Percentiles rank a stretch among this genome's conserved stretches.
Evolutionary conservation across 2,113 vertebrate species (phyloP).

Genomic region (Toxostoma redivivum): DNA sequence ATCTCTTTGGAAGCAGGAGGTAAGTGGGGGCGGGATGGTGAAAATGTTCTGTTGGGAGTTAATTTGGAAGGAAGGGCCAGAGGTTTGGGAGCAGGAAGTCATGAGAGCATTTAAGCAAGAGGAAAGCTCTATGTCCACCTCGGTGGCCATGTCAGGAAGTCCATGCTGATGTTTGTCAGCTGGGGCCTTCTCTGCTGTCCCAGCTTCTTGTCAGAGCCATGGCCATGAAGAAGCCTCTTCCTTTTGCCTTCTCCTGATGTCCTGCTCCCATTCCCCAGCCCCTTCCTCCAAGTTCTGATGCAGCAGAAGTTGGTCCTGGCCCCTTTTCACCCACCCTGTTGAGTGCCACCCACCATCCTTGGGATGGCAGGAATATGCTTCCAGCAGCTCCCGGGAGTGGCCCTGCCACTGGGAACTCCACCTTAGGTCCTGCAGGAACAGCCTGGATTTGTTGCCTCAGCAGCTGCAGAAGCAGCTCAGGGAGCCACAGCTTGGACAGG

Average conservation of each 20-base stretch:
- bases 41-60: neutral
- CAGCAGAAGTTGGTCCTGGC: slow-evolving; percentile 57
- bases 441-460: neutral
- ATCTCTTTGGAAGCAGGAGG: neutral
- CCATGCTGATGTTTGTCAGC: neutral
- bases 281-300: neutral
- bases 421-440: neutral
- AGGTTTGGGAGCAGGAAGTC: neutral
- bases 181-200: neutral
- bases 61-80: neutral
- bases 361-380: neutral
- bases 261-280: neutral
- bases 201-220: neutral
- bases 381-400: neutral
- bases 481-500: neutral
- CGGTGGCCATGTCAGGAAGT: neutral
- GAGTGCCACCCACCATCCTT: neutral
- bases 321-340: neutral
- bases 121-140: neutral
- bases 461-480: neutral
- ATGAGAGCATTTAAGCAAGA: neutral
- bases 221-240: neutral
- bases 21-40: slow-evolving; percentile 27
- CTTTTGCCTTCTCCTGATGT: neutral
- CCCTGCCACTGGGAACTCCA: neutral